Conservation (phyloP, 1,140 invertebrate species). For the Pissodes strobi region DNA sequence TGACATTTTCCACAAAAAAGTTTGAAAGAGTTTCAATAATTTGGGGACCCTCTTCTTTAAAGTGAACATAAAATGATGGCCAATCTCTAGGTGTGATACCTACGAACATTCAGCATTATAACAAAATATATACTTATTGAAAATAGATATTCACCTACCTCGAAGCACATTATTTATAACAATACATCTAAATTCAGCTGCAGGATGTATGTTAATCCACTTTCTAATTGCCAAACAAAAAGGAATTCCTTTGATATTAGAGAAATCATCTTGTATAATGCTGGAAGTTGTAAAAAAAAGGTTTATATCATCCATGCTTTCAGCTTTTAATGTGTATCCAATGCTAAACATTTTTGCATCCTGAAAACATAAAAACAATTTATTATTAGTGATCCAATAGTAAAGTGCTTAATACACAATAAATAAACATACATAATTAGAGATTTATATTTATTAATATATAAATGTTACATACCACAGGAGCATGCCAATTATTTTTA, state of each 20-base stretch:
- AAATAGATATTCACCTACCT: too few relatives aligned
- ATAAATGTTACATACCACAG: conserved; percentile 35
- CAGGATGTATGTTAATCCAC: conserved; percentile 52
- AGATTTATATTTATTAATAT: neutral
- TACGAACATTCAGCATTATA: too few relatives aligned
- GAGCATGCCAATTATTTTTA: conserved; percentile 54
- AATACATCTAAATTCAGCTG: conserved; percentile 52
- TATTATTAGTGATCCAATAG: too few relatives aligned
- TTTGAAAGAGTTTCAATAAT: conserved; percentile 46
- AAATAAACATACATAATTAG: too few relatives aligned
- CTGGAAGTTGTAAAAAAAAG: conserved; percentile 47
- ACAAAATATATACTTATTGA: too few relatives aligned
- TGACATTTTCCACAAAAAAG: conserved; percentile 47
- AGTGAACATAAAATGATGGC: conserved; percentile 52
- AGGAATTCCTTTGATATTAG: conserved; percentile 40
- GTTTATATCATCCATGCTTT: conserved; percentile 46
- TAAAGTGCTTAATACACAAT: too few relatives aligned
- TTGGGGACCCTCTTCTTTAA: conserved; percentile 46
- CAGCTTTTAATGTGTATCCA: conserved; percentile 47
- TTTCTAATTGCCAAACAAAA: conserved; percentile 49
- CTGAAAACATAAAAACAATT: conserved; percentile 23
- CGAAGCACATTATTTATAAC: conserved; percentile 51
- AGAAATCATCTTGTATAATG: conserved; percentile 49
- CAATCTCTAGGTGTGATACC: conserved; percentile 52
- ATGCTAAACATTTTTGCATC: conserved; percentile 53